phyloP scores from a whole-genome alignment of 2,113 vertebrate genomes.

The Pseudorhombus dupliciocellatus region DNA sequence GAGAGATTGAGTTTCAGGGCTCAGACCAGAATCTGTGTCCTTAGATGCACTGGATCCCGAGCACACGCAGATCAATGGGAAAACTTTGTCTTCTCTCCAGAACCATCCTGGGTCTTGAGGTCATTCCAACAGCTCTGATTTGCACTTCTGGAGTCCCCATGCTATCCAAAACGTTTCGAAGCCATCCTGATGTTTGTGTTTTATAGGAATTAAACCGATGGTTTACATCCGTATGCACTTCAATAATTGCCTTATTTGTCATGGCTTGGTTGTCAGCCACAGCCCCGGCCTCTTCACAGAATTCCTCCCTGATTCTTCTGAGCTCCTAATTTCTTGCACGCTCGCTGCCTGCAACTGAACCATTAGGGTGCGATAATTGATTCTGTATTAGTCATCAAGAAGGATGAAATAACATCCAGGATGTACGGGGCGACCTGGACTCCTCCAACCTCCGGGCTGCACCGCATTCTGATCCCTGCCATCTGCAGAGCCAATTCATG shows the following conservation, averaged over 20 bases:
- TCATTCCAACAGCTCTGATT: constrained; percentile 55
- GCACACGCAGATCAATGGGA: constrained; percentile 66
- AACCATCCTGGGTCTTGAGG: constrained; percentile 60
- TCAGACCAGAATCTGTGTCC: constrained; percentile 77
- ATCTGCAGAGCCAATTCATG: constrained; percentile 62
- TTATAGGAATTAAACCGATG: constrained; percentile 16
- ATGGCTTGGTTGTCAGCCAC: constrained; percentile 42
- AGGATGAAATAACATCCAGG: constrained; percentile 77
- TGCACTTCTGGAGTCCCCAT: constrained; percentile 1
- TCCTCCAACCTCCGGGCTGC: constrained; percentile 35
- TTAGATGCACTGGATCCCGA: constrained; percentile 73
- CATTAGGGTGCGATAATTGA: constrained; percentile 75
- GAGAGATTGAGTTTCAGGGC: constrained; percentile 78
- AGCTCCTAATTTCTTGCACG: constrained; percentile 66
- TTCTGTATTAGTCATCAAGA: constrained; percentile 70
- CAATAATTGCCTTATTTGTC: constrained; percentile 43
- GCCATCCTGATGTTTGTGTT: background rate
- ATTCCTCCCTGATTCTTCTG: constrained; percentile 56
- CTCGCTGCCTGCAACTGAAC: constrained; percentile 68
- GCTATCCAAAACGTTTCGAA: constrained; percentile 4
- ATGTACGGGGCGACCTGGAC: constrained; percentile 43
- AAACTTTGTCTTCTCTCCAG: constrained; percentile 54
- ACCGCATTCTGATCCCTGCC: constrained; percentile 33
- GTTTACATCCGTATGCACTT: constrained; percentile 12
- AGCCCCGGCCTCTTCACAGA: constrained; percentile 25